phyloP scores from a whole-genome alignment of 1,140 invertebrate genomes.

The Caenorhabditis remanei region DNA sequence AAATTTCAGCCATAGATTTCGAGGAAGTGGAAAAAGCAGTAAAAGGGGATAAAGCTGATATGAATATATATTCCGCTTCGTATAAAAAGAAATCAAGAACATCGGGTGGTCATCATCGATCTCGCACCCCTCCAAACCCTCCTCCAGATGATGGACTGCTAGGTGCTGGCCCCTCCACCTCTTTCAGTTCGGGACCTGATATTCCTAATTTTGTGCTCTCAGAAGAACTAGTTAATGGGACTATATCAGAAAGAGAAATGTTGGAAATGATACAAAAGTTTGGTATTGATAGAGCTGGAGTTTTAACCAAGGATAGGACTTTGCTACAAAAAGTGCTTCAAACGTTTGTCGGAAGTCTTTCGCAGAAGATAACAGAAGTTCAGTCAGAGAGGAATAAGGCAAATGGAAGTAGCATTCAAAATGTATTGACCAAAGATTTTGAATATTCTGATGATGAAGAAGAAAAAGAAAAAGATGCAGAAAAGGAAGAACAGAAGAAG shows the following conservation, averaged over 20 bases:
- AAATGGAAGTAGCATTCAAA: slow-evolving; percentile 5
- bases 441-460: slow-evolving; percentile 47
- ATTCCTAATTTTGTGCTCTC: slow-evolving; percentile 20
- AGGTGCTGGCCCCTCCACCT: slow-evolving; percentile 6
- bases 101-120: neutral
- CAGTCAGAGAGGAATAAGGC: neutral
- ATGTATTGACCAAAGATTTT: slow-evolving; percentile 30
- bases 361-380: neutral
- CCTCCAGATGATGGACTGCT: slow-evolving; percentile 17
- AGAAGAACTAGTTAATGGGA: slow-evolving; percentile 14
- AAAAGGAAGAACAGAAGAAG: neutral
- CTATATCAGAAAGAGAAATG: slow-evolving; percentile 38
- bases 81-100: slow-evolving; percentile 45
- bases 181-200: neutral
- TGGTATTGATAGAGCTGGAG: neutral
- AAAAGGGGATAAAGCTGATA: slow-evolving; percentile 72
- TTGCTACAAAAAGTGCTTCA: slow-evolving; percentile 2
- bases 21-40: slow-evolving; percentile 68
- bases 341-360: neutral
- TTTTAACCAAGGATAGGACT: neutral
- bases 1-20: slow-evolving; percentile 68
- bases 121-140: neutral
- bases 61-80: slow-evolving; percentile 65
- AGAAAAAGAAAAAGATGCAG: slow-evolving; percentile 24
- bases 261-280: slow-evolving; percentile 24